These are phyloP conservation scores for Hippocampus mohnikei DNA, from an alignment of 2,113 vertebrate genomes.

Conservation along the genomic window DNA sequence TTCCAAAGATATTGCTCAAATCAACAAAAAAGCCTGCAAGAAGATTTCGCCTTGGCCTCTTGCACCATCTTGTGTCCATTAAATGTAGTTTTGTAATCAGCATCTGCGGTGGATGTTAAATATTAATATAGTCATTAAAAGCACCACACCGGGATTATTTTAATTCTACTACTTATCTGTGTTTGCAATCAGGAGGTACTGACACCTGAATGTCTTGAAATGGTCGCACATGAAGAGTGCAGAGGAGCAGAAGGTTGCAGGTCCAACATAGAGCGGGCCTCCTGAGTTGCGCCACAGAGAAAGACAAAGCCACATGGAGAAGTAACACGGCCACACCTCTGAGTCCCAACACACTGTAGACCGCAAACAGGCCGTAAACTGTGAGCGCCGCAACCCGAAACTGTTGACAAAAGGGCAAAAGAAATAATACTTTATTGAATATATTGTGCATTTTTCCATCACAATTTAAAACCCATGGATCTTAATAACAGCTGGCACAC, in stretches of 20 bases:
- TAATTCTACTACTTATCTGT: neutral
- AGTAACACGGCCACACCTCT: constrained; percentile 80
- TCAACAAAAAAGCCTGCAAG: neutral
- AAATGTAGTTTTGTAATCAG: neutral
- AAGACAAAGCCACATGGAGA: constrained; percentile 79
- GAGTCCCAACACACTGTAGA: constrained; percentile 78
- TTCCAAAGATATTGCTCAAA: neutral
- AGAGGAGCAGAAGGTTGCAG: constrained; percentile 81
- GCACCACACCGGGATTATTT: neutral
- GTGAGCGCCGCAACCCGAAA: constrained; percentile 76
- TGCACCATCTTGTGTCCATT: constrained; percentile 47
- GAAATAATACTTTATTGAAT: neutral
- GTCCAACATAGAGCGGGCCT: constrained; percentile 78
- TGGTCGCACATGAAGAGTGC: constrained; percentile 76
- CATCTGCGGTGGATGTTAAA: neutral
- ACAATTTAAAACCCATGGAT: neutral
- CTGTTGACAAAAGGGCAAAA: constrained; percentile 62
- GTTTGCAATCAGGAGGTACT: neutral
- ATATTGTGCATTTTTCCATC: neutral
- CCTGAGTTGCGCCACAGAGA: constrained; percentile 81
- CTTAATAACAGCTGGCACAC: too few relatives aligned
- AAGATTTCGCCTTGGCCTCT: constrained; percentile 7
- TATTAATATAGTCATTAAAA: neutral
- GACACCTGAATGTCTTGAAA: constrained; percentile 85
- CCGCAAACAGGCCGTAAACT: constrained; percentile 81